Conservation (phyloP, 2,113 vertebrate species). For the Oxyura jamaicensis region DNA sequence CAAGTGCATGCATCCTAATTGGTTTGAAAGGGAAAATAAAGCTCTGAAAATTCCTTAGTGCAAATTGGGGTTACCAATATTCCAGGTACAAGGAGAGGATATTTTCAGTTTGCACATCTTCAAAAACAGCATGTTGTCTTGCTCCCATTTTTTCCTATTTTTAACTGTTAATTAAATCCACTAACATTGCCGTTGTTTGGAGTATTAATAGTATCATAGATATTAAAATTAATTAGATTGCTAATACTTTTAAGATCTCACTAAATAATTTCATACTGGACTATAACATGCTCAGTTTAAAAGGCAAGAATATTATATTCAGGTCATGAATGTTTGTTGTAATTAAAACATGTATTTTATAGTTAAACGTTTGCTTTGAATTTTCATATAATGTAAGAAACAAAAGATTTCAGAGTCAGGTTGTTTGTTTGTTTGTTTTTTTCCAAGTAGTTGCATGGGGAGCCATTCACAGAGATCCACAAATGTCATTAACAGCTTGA, state of each 20-base stretch:
- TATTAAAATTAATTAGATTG: conserved; percentile 57
- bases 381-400: neutral
- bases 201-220: conserved; percentile 58
- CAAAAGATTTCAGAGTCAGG: neutral
- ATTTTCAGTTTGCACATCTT: conserved; percentile 65
- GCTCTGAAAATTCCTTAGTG: neutral
- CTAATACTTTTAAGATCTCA: conserved; percentile 48
- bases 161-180: conserved; percentile 75
- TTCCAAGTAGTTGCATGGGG: fast-evolving
- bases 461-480: neutral
- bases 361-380: neutral
- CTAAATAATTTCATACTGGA: conserved; percentile 19
- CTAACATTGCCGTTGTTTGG: conserved; percentile 62
- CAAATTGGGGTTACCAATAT: conserved; percentile 67
- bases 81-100: conserved; percentile 41
- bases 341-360: neutral
- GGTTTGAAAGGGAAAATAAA: conserved; percentile 1
- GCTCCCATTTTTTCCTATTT: conserved; percentile 66
- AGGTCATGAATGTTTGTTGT: neutral
- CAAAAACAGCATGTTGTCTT: conserved; percentile 68
- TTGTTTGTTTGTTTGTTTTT: neutral
- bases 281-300: neutral
- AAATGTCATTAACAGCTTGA: neutral
- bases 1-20: neutral
- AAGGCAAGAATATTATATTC: neutral